Base-by-base conservation (phyloP, 2,113 vertebrate species). In the Irena cyanogastra region DNA sequence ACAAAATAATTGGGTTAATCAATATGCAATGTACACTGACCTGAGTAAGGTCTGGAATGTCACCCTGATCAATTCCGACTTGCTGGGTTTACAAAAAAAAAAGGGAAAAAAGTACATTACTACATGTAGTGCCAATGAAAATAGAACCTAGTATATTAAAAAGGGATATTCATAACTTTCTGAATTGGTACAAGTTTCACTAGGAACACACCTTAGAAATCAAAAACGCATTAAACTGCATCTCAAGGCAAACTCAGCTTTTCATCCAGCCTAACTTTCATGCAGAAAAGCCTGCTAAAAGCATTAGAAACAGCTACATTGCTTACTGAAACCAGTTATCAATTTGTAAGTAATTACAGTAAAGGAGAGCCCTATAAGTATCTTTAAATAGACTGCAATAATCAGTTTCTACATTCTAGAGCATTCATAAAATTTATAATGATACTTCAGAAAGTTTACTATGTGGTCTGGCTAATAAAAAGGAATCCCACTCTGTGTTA, bases 31-130 rank as follows among this genome's bases (percentile, higher is more conserved):
- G 96, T 96, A 97, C 97, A 99, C 99, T 99, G 98, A 99, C 99
- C 99, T 99, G 98, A 98, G 98, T 98, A 97, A 99, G 98, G 98
- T 99, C 98, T 94, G 99, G 99, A 98, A 99, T 99, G 97, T 98
- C 97, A 96, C 98, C 98, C 98, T 98, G 98, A 98, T 99, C 98
- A 98, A 99, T 98, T 98, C 99, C 99, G 98, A 99, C 98, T 99
- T 98, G 98, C 99, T 99, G 98, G 97, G 97, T 97, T 99, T 98
- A 98, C 96, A 98, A 97, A 98, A 98, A 97, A 53, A 35, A 4
- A 11, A 31, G 1, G 19, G 19, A 4, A 4, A 22, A 52, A 80
- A 88, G 53, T 49, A 94, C 26, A 88, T 98, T 97, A 97, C 33
- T 97, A 72, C 87, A 94, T 37, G 87, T 44, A 96, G 64, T 56